Evolutionary conservation across 2,797 vertebrate genomes (phyloP).

Genomic region (Eleutherodactylus coqui): DNA sequence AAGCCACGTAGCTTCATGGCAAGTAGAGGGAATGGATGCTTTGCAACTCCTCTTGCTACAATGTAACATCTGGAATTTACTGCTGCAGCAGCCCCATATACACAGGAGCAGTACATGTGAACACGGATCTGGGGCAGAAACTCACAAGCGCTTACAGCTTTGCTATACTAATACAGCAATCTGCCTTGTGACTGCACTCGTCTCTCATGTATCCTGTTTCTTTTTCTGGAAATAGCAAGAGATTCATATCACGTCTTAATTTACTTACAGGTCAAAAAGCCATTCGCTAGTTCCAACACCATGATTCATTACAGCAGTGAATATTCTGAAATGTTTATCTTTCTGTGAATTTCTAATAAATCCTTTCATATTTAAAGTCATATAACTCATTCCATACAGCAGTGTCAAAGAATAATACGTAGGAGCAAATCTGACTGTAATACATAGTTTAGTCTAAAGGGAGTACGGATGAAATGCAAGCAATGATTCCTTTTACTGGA

Average conservation of each 20-base stretch:
- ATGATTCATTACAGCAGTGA: conserved; percentile 24
- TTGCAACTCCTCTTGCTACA: neutral
- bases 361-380: neutral
- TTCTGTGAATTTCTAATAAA: neutral
- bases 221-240: conserved; percentile 22
- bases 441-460: neutral
- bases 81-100: neutral
- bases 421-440: neutral
- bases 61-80: neutral
- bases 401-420: neutral
- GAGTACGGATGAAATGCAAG: conserved; percentile 27
- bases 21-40: neutral
- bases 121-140: neutral
- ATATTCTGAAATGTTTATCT: conserved; percentile 3
- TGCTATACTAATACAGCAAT: neutral
- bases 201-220: conserved; percentile 36
- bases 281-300: conserved; percentile 39
- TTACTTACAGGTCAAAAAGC: conserved; percentile 46
- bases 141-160: neutral
- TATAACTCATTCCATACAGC: neutral
- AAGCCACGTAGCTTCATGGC: neutral
- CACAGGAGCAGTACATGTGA: neutral
- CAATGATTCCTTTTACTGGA: conserved; percentile 40
- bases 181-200: conserved; percentile 44
- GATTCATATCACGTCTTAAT: conserved; percentile 40